A percentile compares a stretch with the other conserved stretches of the same genome.
These are phyloP conservation scores for Troides helena DNA, from an alignment of 2,888 invertebrate species.

Conservation along the genomic window DNA sequence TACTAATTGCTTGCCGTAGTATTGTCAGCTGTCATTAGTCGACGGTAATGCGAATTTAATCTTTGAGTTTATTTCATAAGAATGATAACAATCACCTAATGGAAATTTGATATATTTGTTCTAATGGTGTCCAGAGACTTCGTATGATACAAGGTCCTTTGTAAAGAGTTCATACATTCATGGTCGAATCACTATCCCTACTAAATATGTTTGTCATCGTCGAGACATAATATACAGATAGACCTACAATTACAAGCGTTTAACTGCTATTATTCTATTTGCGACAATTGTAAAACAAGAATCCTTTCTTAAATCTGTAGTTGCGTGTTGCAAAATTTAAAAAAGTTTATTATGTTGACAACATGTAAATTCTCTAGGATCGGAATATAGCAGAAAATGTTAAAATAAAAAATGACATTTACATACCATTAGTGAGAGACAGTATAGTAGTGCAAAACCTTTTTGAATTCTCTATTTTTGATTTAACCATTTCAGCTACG, in stretches of 20 bases:
- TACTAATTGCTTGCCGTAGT: not conserved
- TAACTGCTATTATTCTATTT: too few species aligned
- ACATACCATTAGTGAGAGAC: slow-evolving; percentile 44
- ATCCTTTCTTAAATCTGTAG: not conserved
- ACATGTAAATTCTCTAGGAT: not conserved
- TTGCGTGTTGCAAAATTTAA: not conserved
- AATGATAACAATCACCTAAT: not conserved
- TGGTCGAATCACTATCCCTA: not conserved
- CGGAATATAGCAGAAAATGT: not conserved
- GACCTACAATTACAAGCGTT: too few species aligned
- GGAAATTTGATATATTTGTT: not conserved
- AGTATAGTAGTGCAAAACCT: slow-evolving; percentile 46
- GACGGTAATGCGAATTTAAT: not conserved
- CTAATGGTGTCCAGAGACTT: not conserved
- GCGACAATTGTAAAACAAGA: not conserved
- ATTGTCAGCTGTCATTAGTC: not conserved
- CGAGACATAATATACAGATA: too few species aligned
- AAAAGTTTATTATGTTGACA: not conserved
- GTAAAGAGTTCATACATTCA: not conserved
- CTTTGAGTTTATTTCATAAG: not conserved
- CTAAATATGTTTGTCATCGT: not conserved
- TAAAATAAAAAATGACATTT: not conserved
- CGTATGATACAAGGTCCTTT: not conserved
- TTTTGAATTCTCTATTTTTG: slow-evolving; percentile 42
- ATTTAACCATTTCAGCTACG: slow-evolving; percentile 42